Evolutionary conservation across 2,888 invertebrate species (phyloP).

Genomic region (Heteropelma amictum): DNA sequence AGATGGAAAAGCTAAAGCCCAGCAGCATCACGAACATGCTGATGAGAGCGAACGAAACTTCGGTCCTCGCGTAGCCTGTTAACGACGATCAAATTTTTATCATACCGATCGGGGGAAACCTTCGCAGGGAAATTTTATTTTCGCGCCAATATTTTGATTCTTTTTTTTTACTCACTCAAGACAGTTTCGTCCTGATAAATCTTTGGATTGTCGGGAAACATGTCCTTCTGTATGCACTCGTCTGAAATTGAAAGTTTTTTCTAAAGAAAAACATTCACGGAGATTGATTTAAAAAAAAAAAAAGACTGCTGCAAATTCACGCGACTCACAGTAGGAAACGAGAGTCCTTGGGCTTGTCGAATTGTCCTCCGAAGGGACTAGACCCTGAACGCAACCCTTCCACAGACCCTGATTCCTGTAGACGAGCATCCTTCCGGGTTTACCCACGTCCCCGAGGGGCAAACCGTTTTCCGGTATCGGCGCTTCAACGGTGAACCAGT

Average conservation of each 20-base stretch:
- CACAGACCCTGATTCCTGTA: constrained; percentile 86
- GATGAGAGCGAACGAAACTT: constrained; percentile 91
- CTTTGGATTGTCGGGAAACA: constrained; percentile 76
- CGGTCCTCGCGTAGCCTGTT: constrained; percentile 90
- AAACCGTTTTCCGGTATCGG: constrained; percentile 67
- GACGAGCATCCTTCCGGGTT: constrained; percentile 77
- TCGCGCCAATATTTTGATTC: not conserved
- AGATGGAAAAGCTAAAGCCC: constrained; percentile 89
- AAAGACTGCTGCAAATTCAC: not conserved
- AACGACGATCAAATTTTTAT: constrained; percentile 51
- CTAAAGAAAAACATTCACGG: not conserved
- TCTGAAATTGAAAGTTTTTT: constrained; percentile 74
- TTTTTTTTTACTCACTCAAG: constrained; percentile 14
- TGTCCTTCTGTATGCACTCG: constrained; percentile 82
- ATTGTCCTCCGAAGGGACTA: constrained; percentile 68
- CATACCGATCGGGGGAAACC: not conserved
- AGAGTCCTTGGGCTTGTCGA: constrained; percentile 50
- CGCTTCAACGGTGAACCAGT: constrained; percentile 83
- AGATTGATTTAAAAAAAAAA: not conserved
- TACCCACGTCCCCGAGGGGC: constrained; percentile 62
- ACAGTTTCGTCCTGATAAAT: constrained; percentile 24
- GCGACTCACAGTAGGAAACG: constrained; percentile 61
- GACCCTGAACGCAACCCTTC: constrained; percentile 81
- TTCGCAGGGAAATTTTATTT: not conserved
- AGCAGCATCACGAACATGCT: constrained; percentile 89